These are phyloP conservation scores for Greenwoodochromis staneri DNA, from an alignment of 2,113 vertebrate species.

Conservation along the genomic window DNA sequence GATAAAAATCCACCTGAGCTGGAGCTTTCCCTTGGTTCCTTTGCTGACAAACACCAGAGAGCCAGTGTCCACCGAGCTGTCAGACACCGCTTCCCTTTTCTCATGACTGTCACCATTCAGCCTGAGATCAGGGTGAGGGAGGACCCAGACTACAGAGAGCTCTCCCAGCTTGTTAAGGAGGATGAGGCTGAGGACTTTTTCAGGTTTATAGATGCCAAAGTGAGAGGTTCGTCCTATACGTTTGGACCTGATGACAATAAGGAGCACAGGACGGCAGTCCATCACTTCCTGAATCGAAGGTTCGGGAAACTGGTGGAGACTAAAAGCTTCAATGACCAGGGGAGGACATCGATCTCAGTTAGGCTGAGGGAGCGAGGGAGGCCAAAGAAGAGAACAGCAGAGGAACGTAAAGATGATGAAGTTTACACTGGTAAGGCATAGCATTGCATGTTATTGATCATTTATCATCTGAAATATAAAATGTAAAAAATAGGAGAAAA, in stretches of 20 bases:
- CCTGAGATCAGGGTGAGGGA: conserved; percentile 81
- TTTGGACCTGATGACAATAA: conserved; percentile 82
- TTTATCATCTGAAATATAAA: neutral
- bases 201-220: conserved; percentile 86
- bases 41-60: conserved; percentile 77
- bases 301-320: conserved; percentile 93
- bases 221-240: conserved; percentile 77
- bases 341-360: conserved; percentile 73
- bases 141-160: conserved; percentile 81
- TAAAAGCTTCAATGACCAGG: conserved; percentile 78
- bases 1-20: neutral
- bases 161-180: conserved; percentile 80
- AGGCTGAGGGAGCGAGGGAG: conserved; percentile 78
- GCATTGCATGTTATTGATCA: neutral
- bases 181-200: conserved; percentile 85
- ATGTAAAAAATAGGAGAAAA: neutral
- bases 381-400: conserved; percentile 72
- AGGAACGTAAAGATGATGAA: conserved; percentile 63
- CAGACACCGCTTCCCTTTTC: conserved; percentile 83
- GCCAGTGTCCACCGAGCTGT: conserved; percentile 80
- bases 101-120: conserved; percentile 80
- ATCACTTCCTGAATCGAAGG: conserved; percentile 85
- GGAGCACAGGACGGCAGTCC: conserved; percentile 83
- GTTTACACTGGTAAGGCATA: conserved; percentile 79
- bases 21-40: conserved; percentile 77